Evolutionary conservation across 2,113 vertebrate species (phyloP), one percentile per base, ranked within the genome.

Genomic region (Atherinomorus stipes): DNA sequence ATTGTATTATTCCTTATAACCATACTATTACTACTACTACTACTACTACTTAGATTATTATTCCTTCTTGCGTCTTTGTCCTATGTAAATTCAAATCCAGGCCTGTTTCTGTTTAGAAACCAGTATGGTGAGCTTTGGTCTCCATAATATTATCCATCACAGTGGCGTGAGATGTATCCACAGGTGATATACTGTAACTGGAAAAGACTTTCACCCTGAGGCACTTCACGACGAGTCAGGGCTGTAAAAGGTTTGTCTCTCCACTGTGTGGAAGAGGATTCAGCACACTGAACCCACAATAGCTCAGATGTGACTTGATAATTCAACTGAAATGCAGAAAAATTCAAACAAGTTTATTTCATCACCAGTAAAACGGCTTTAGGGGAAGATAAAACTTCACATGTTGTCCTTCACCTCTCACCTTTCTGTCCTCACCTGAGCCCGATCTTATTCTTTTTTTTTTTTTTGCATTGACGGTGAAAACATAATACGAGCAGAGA

Each of bases 151-250:
- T 52, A 42, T 47, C 51, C 67, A 53, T 54, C 58, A 15, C 61
- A 21, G 51, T 81, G 76, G 50, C 53, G 19, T 40, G 42, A 64
- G 11, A 26, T 11, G 53, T 4, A 22, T 26, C 31, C 63, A 23
- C 51, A 54, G 40, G 21, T 56, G 42, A 73, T 76, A 73, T 50
- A n/a, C n/a, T n/a, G n/a, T n/a, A 47, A 61, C 38, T 66, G 59
- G 58, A 57, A 71, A 54, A 74, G 40, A 13, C 70, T 56, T 64
- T 11, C 31, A 34, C 31, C 31, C 31, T 9, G 31, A 9, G 31
- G 31, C 31, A 6, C 31, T 34, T 34, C 9, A 34, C 31, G 9
- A 4, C 5, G 31, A 34, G 31, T 7, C 31, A 34, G 31, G 9
- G 31, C 31, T 34, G 31, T 34, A 9, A 34, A 34, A 59, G 64